Conservation (phyloP, 2,888 invertebrate genomes). For the Thymelicus sylvestris region DNA sequence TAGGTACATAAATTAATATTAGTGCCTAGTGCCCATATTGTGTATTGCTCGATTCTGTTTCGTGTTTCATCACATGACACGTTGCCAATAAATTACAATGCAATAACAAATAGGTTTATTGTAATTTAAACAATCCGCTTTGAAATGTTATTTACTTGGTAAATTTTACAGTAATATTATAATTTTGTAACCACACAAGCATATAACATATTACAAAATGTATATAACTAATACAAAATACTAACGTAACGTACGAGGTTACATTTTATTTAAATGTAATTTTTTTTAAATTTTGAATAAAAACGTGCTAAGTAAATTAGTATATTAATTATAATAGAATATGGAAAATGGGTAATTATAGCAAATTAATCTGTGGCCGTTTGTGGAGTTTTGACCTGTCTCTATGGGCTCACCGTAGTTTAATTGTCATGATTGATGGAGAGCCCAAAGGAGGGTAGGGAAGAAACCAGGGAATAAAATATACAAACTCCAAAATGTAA, state of each 20-base stretch:
- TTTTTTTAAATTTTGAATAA: background rate
- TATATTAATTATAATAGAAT: background rate
- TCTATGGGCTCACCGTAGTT: no score
- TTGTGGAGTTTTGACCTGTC: no score
- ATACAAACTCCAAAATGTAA: no score
- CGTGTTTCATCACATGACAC: conserved; percentile 3
- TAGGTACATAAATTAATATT: background rate
- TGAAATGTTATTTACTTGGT: background rate
- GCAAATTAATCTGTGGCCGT: no score
- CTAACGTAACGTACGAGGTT: no score
- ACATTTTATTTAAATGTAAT: background rate
- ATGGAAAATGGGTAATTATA: no score
- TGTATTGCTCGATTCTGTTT: conserved; percentile 7
- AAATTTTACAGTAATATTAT: background rate
- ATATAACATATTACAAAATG: background rate
- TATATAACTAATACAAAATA: background rate
- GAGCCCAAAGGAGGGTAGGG: no score
- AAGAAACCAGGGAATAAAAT: no score
- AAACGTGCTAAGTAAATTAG: no score
- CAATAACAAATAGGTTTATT: background rate
- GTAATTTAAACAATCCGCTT: background rate
- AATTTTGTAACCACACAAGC: no score
- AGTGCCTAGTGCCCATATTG: background rate
- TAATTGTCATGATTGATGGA: no score
- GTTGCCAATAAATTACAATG: background rate